Conservation (phyloP, 2,888 invertebrate species). For the Pyralis farinalis region DNA sequence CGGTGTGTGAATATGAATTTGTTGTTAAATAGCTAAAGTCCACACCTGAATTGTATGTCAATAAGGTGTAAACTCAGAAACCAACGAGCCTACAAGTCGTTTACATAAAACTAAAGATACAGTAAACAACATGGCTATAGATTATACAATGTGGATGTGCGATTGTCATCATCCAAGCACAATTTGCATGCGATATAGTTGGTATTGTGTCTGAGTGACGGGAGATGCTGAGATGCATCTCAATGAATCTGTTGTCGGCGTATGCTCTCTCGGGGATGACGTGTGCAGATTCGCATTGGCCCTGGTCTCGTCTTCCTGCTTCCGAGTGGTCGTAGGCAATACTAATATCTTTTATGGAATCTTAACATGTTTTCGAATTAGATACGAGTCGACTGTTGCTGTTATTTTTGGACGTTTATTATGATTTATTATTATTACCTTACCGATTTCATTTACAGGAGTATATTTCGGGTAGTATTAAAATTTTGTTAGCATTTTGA, state of each 20-base stretch:
- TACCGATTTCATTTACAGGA: too few relatives aligned
- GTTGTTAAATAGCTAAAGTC: too few relatives aligned
- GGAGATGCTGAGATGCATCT: conserved; percentile 38
- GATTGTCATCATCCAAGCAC: conserved; percentile 33
- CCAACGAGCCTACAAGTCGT: background rate
- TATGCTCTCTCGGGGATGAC: conserved; percentile 40
- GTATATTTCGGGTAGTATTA: too few relatives aligned
- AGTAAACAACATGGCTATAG: background rate
- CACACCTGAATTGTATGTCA: too few relatives aligned
- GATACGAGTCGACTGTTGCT: too few relatives aligned
- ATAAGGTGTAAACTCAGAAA: too few relatives aligned
- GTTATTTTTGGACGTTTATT: too few relatives aligned
- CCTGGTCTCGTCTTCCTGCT: conserved; percentile 61
- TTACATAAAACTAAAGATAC: background rate
- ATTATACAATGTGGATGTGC: conserved; percentile 3
- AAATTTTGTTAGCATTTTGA: too few relatives aligned
- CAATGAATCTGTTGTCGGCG: conserved; percentile 33
- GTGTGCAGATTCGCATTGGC: conserved; percentile 29
- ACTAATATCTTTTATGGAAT: conserved; percentile 44
- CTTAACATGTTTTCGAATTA: background rate
- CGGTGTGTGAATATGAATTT: too few relatives aligned
- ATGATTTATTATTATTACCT: too few relatives aligned
- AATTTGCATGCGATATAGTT: conserved; percentile 31
- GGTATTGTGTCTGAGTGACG: conserved; percentile 19
- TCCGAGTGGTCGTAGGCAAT: conserved; percentile 61